Base-by-base conservation (phyloP, 2,113 vertebrate species). In the Tychaedon coryphoeus region DNA sequence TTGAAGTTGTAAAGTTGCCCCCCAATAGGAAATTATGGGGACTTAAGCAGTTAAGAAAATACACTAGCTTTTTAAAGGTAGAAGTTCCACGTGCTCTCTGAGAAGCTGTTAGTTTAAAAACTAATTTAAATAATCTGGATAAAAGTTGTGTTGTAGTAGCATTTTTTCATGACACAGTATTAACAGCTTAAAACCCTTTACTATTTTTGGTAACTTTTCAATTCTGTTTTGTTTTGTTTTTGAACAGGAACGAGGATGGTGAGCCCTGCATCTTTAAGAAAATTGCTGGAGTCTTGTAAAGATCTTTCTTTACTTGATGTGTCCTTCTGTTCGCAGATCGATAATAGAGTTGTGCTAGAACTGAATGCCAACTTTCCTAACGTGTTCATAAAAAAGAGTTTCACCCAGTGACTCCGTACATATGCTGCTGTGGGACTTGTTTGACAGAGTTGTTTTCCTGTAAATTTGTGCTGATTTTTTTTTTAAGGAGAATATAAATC, bases 301-400 rank as follows among this genome's bases (percentile, higher is more conserved):
- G 97, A 97, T 58, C 98, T 99, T 38, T 98, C 98, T 73, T 98
- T 99, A 90, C 98, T 99, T 36, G 99, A 99, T 61, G 98, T 99
- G 93, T 99, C 99, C 97, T 99, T 99, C 98, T 99, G 99, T 97
- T 99, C 99, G 5, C 99, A 99, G 97, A 98, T 99, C 66, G 99
- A 99, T 98, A 99, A 98, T 75, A 98, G 98, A 91, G 97, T 98
- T 33, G 98, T 99, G 64, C 98, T 99, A 72, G 99, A 99, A 95
- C 98, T 99, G 86, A 98, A 97, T 57, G 97, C 97, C 77, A 98
- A 97, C 95, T 99, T 99, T 90, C 99, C 99, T 70, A 98, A 98
- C 16, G 99, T 99, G 80, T 98, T 98, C 97, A 99, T 99, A 97
- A 99, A 99, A 96, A 99, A 99, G 97, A 99, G 99, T 96, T 99